Conservation (phyloP, 2,113 vertebrate species). For the Condylura cristata region DNA sequence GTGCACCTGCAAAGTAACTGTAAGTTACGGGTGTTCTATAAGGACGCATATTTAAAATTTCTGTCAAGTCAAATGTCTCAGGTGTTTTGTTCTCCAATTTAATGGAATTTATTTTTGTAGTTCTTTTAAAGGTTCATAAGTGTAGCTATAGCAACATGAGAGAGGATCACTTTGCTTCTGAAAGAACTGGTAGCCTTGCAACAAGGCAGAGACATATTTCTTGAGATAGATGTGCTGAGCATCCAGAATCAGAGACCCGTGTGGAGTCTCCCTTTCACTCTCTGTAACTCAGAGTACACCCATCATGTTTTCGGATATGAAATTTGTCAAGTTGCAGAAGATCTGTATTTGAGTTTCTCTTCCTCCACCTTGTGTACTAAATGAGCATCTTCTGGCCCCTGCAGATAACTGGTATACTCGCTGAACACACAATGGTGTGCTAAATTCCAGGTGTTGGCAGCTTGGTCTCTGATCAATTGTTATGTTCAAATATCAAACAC, state of each 20-base stretch:
- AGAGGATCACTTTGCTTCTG: conserved; percentile 48
- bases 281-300: conserved; percentile 51
- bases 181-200: background rate
- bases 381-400: background rate
- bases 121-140: conserved; percentile 46
- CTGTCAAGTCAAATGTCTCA: conserved; percentile 62
- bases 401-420: background rate
- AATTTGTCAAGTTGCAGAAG: conserved; percentile 50
- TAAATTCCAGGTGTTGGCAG: too few species aligned
- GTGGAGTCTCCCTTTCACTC: conserved; percentile 34
- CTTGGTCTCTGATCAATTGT: background rate
- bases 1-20: conserved; percentile 55
- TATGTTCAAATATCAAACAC: background rate
- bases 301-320: conserved; percentile 37
- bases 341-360: background rate
- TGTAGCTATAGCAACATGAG: conserved; percentile 57
- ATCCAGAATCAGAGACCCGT: conserved; percentile 26
- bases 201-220: background rate
- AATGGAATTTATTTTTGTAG: conserved; percentile 65
- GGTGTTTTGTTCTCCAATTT: conserved; percentile 51
- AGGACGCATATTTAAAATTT: conserved; percentile 49
- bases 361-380: conserved; percentile 11
- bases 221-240: background rate
- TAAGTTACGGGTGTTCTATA: conserved; percentile 28
- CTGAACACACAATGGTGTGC: background rate